Conservation (phyloP, 1,140 invertebrate species). For the Drosophila persimilis region DNA sequence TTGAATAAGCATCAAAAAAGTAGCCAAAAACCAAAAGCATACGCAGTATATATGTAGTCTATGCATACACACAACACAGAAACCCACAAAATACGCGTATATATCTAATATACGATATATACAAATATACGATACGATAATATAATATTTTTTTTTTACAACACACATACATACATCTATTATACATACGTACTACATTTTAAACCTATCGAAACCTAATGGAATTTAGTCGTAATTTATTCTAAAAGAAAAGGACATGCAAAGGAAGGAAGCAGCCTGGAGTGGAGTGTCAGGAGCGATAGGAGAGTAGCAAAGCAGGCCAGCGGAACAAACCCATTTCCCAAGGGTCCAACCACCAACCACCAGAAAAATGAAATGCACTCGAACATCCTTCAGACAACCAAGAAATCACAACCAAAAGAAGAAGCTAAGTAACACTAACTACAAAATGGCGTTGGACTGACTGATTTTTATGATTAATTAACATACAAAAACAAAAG, state of each 20-base stretch:
- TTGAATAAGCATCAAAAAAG: conserved; percentile 60
- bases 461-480: conserved; percentile 81
- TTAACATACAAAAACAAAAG: conserved; percentile 36
- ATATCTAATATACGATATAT: conserved; percentile 55
- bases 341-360: conserved; percentile 18
- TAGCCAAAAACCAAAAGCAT: conserved; percentile 79
- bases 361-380: conserved; percentile 16
- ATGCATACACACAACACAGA: conserved; percentile 42
- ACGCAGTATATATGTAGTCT: conserved; percentile 60
- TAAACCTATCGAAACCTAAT: conserved; percentile 69
- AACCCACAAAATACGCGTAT: conserved; percentile 16
- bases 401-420: conserved; percentile 44
- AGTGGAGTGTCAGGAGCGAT: conserved; percentile 19
- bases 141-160: conserved; percentile 72
- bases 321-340: conserved; percentile 4
- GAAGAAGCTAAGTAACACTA: conserved; percentile 41
- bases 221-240: conserved; percentile 64
- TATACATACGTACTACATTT: conserved; percentile 73
- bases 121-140: conserved; percentile 42
- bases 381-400: conserved; percentile 15
- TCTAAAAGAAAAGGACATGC: conserved; percentile 28
- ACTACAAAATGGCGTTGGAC: conserved; percentile 63
- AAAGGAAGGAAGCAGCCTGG: conserved; percentile 20
- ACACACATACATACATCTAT: conserved; percentile 53
- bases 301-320: conserved; percentile 17